Base-by-base conservation (phyloP, 2,888 invertebrate species). In the Entomobrya proxima region DNA sequence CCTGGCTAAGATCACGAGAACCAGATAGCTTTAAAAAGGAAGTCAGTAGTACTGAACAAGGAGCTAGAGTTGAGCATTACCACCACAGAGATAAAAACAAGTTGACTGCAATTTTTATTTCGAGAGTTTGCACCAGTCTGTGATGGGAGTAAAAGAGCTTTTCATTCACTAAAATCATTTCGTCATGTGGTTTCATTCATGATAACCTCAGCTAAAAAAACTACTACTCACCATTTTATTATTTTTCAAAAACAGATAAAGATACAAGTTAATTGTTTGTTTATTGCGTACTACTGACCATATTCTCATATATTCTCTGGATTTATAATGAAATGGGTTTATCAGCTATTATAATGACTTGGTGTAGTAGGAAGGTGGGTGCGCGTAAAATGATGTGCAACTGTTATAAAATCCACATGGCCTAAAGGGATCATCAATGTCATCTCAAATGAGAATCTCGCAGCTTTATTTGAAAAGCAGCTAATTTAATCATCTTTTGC, bases 341-440 rank as follows among this genome's bases (percentile, higher is more conserved):
- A 47, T 72, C 44, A 24, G 15, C 0, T 72, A 15, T 72, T 30
- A 47, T 72, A 72, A 72, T 72, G 30, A 47, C 7, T 11, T 40
- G 44, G 15, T 72, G 72, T 72, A 18, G 5, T 47, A 47, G 3
- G n/a, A 15, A 47, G n/a, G n/a, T n/a, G n/a, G n/a, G n/a, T n/a
- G n/a, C n/a, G 9, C 13, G 40, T 67, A 72, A 72, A 69, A 44
- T 69, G 69, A 24, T 13, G 24, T 47, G 72, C 44, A 15, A 5
- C 30, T 27, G 47, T 47, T 47, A 72, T 47, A 47, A 44, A 50
- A 47, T 27, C 55, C 44, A 69, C 13, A 21, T 24, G 11, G 77
- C 77, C 58, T 44, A 18, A 7, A 77, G 77, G 77, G 40, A 77
- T 58, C 58, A 77, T 77, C 77, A 77, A 77, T 77, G 77, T 77